Base-by-base conservation (phyloP, 2,113 vertebrate species). In the Addax nasomaculatus region DNA sequence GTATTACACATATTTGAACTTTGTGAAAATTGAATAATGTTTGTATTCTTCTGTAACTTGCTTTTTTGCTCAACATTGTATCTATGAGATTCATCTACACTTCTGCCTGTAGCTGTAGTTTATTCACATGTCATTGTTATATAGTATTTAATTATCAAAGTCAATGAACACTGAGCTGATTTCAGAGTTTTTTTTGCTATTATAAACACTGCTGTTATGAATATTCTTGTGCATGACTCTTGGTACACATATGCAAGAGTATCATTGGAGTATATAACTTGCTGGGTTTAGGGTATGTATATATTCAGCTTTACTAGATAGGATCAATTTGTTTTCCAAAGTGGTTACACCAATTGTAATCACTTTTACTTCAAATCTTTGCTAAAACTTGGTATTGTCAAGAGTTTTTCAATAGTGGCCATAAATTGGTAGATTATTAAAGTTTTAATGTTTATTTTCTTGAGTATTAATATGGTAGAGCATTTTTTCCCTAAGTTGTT, bases 311-410 rank as follows among this genome's bases (percentile, higher is more conserved):
- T 85, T 80, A 79, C 49, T 90, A n/a, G 47, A 43, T 64, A 93
- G 89, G 30, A 70, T 15, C 83, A 97, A 85, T 81, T 85, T 88
- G 47, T 85, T 94, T 85, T 58, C 81, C 85, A 96, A 85, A 90
- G 7, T 85, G 10, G 25, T 85, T 85, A 29, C 3, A 87, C 27
- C 36, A 89, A 3, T 81, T 83, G 9, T 17, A 88, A 85, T 73
- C 39, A 88, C 1, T 7, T 36, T 78, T 96, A 93, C n/a, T 53
- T 95, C 9, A 94, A 36, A 76, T 85, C 62, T 80, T 93, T 70
- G 29, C 45, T 94, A 88, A 79, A 95, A 92, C 36, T 55, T 93
- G 27, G 39, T 73, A 80, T 78, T 93, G 7, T 92, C 30, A 95
- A 53, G 33, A n/a, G 88, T 78, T 9, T 36, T 36, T 30, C 53